A percentile compares a stretch with the other conserved stretches of the same genome.
Evolutionary conservation across 2,113 vertebrate genomes (phyloP).

Genomic region (Chaetura pelagica): DNA sequence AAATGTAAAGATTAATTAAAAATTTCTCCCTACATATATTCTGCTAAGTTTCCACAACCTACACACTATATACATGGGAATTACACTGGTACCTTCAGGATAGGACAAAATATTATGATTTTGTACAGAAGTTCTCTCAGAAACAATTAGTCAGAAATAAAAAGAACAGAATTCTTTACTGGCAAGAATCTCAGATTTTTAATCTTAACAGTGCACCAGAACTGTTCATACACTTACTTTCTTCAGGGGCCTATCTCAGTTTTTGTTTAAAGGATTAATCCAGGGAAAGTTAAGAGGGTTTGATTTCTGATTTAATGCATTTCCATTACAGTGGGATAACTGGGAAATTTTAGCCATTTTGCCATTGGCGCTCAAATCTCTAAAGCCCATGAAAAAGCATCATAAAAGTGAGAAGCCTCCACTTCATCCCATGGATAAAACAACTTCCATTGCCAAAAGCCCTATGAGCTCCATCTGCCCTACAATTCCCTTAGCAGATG

Average conservation of each 20-base stretch:
- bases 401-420: background rate
- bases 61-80: background rate
- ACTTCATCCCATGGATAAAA: background rate
- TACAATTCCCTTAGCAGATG: background rate
- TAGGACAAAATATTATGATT: background rate
- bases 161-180: background rate
- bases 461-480: background rate
- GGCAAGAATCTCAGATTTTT: background rate
- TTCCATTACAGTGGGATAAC: background rate
- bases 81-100: background rate
- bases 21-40: background rate
- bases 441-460: background rate
- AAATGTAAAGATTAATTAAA: conserved; percentile 28
- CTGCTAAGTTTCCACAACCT: background rate
- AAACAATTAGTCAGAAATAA: background rate
- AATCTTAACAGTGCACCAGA: background rate
- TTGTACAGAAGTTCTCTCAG: background rate
- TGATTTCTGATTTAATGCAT: background rate
- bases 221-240: background rate
- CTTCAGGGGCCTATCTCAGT: background rate
- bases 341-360: background rate
- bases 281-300: background rate
- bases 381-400: background rate
- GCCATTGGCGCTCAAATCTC: background rate
- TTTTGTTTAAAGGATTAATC: background rate